Base-by-base conservation (phyloP, 2,888 invertebrate genomes). In the Drosophila mulleri region DNA sequence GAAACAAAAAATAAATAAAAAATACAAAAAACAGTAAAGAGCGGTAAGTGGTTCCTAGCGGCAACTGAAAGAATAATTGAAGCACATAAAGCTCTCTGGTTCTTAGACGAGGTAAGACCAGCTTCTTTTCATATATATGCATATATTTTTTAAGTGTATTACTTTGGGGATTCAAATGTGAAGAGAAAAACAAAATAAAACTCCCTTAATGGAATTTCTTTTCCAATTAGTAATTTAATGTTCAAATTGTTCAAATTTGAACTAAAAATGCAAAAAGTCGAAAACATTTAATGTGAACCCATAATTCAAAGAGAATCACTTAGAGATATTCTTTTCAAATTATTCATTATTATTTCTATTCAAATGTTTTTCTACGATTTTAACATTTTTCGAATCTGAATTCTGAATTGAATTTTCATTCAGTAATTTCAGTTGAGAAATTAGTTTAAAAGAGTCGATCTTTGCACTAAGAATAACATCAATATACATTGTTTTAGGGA, bases 21-120 rank as follows among this genome's bases (percentile, higher is more conserved):
- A n/a, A n/a, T n/a, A n/a, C n/a, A n/a, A n/a, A n/a, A n/a, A n/a
- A 53, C 35, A 16, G 20, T 41, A 9, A 67, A 67, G 20, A 35
- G 20, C 50, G 68, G 67, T 68, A 58, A 67, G 67, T 67, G 23
- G 18, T 52, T 37, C 32, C 37, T 44, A 59, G 35, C 26, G 26
- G 56, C 54, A 44, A 32, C 20, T 54, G 32, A 44, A 57, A 44
- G 44, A 45, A 45, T 44, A 45, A 29, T 32, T 54, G 18, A 57
- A 57, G n/a, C 5, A 44, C 20, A 44, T 23, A 54, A 54, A 39
- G 53, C 53, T 12, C 39, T 20, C 50, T 32, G 48, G 32, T 35
- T 26, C 26, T 54, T 29, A 18, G 54, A 41, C 54, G n/a, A 54
- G 41, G 23, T 41, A 23, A 37, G 41, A 29, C 26, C 54, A 16